These are phyloP conservation scores for Lophius piscatorius DNA, from an alignment of 2,113 vertebrate species.

Conservation along the genomic window DNA sequence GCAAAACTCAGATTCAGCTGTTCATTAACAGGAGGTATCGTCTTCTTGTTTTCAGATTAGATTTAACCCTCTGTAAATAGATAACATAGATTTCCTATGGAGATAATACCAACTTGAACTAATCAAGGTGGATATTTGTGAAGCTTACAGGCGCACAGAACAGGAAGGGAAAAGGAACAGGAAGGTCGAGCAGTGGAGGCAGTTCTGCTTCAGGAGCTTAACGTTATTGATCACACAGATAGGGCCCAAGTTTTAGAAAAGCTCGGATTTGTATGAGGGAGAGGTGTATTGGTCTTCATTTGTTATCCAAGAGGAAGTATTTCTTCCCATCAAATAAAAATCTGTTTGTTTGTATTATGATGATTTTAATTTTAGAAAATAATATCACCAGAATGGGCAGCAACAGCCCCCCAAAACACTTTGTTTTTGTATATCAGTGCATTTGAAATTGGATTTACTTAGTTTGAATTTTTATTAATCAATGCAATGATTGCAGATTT, in stretches of 20 bases:
- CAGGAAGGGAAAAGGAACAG: slow-evolving; percentile 33
- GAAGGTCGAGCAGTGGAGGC: slow-evolving; percentile 15
- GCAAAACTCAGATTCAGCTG: not conserved
- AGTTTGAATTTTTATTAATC: not conserved
- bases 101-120: slow-evolving; percentile 38
- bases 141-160: slow-evolving; percentile 28
- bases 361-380: not conserved
- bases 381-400: not conserved
- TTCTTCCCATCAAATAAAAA: not conserved
- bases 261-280: not conserved
- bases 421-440: not conserved
- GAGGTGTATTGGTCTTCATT: slow-evolving; percentile 7
- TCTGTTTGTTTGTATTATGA: not conserved
- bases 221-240: slow-evolving; percentile 46
- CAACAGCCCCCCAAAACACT: not conserved
- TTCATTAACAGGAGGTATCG: slow-evolving; percentile 14
- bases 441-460: not conserved
- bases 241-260: slow-evolving; percentile 22
- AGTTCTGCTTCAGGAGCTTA: slow-evolving; percentile 31
- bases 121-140: slow-evolving; percentile 49
- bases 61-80: slow-evolving; percentile 17
- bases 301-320: not conserved
- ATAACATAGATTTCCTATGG: slow-evolving; percentile 30
- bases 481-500: not conserved
- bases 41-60: slow-evolving; percentile 12